Conservation (phyloP, 2,888 invertebrate species). For the Leucoma salicis region DNA sequence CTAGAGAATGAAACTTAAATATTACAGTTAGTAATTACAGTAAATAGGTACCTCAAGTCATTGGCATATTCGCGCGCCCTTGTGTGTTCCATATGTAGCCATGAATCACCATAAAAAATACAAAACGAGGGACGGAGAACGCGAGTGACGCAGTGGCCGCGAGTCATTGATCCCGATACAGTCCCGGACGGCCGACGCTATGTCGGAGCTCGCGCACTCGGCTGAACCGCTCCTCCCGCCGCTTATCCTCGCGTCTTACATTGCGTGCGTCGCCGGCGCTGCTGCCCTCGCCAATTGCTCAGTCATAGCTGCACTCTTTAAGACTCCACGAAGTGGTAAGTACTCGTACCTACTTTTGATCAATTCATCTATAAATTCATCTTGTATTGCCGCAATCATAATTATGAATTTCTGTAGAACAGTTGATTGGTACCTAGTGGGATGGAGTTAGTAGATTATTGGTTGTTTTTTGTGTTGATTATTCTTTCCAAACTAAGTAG, state of each 20-base stretch:
- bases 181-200: constrained; percentile 70
- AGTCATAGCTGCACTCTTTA: constrained; percentile 64
- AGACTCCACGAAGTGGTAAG: constrained; percentile 74
- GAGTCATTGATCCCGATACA: constrained; percentile 78
- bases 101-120: constrained; percentile 74
- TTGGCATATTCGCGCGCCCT: constrained; percentile 48
- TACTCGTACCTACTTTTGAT: background rate
- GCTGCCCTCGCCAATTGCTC: constrained; percentile 71
- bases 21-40: constrained; percentile 20
- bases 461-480: too few species aligned
- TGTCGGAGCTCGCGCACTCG: constrained; percentile 55
- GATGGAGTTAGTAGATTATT: too few species aligned
- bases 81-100: constrained; percentile 64
- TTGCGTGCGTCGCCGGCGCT: constrained; percentile 69
- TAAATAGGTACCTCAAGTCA: constrained; percentile 32
- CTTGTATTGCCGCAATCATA: too few species aligned
- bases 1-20: constrained; percentile 19
- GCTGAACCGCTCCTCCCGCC: constrained; percentile 61
- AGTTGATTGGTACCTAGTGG: too few species aligned
- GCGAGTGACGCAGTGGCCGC: constrained; percentile 64
- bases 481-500: too few species aligned
- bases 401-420: too few species aligned
- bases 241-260: constrained; percentile 55
- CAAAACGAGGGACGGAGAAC: constrained; percentile 60
- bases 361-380: too few species aligned